A percentile compares a stretch with the other conserved stretches of the same genome.
Conservation (phyloP, 2,797 vertebrate species). For the Microhierax caerulescens region DNA sequence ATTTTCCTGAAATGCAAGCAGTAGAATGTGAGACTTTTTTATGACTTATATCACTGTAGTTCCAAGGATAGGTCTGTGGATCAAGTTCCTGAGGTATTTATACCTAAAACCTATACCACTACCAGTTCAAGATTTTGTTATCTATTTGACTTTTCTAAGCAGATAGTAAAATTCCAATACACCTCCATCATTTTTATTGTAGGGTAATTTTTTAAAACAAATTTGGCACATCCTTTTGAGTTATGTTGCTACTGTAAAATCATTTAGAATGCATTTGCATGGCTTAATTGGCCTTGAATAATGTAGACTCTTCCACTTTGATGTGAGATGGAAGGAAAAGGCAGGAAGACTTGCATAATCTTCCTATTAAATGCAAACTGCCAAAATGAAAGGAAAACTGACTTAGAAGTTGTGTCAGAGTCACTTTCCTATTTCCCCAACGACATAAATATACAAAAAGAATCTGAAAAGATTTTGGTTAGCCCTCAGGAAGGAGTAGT, state of each 20-base stretch:
- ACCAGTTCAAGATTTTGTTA: not conserved
- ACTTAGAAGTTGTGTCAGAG: slow-evolving; percentile 3
- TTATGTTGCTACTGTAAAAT: slow-evolving; percentile 41
- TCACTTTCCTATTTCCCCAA: not conserved
- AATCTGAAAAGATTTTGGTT: not conserved
- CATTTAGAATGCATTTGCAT: slow-evolving; percentile 51
- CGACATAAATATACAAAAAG: not conserved
- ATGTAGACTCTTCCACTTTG: slow-evolving; percentile 29
- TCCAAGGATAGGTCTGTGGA: not conserved
- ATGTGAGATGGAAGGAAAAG: not conserved
- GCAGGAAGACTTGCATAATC: slow-evolving; percentile 24
- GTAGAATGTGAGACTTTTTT: not conserved
- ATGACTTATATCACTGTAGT: not conserved
- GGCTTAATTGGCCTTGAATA: slow-evolving; percentile 60
- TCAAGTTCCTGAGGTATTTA: not conserved
- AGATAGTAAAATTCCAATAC: not conserved
- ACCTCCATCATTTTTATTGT: not conserved
- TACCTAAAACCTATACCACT: not conserved
- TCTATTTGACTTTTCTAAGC: not conserved
- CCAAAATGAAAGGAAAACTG: slow-evolving; percentile 15
- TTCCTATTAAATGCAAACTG: slow-evolving; percentile 11
- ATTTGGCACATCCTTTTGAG: not conserved
- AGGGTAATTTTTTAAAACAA: not conserved
- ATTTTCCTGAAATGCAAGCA: not conserved
- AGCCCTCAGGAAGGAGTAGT: not conserved